Conservation (phyloP, 2,888 invertebrate species). For the Zygaena filipendulae region DNA sequence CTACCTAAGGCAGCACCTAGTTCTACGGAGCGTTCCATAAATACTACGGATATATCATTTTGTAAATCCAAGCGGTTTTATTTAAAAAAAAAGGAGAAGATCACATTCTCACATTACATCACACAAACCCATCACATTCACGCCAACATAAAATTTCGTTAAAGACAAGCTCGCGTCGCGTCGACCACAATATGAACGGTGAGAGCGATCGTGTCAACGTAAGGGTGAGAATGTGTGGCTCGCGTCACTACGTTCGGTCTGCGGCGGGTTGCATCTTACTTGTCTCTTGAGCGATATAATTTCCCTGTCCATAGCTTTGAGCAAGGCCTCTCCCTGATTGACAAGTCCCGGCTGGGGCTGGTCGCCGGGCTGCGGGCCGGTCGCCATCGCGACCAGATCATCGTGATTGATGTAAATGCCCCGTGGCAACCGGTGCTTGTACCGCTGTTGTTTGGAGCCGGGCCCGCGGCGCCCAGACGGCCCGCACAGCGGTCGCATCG, state of each 20-base stretch:
- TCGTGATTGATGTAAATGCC: conserved; percentile 99
- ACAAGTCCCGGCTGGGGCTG: conserved; percentile 53
- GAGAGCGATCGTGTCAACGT: conserved; percentile 28
- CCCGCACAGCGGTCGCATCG: conserved; percentile 82
- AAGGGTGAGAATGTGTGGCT: conserved; percentile 48
- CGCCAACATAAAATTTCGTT: conserved; percentile 13
- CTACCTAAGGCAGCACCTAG: not conserved
- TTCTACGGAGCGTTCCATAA: not conserved
- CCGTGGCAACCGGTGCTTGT: conserved; percentile 90
- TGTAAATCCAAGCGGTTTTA: conserved; percentile 24
- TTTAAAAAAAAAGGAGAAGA: conserved; percentile 6
- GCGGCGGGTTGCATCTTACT: conserved; percentile 75
- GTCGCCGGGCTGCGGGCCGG: conserved; percentile 74
- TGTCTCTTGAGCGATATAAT: conserved; percentile 94
- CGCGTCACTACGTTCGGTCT: conserved; percentile 37
- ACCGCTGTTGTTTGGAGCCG: conserved; percentile 61
- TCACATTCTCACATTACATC: conserved; percentile 52
- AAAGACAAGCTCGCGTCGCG: conserved; percentile 14
- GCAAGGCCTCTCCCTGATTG: conserved; percentile 83
- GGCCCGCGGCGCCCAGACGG: conserved; percentile 70
- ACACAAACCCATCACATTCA: conserved; percentile 25
- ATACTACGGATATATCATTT: not conserved
- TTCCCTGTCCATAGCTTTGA: conserved; percentile 93
- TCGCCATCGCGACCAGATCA: conserved; percentile 92
- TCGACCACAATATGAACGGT: too few species aligned